These are phyloP conservation scores for Hirtodrosophila histrioides DNA, from an alignment of 2,888 invertebrate genomes.

Conservation along the genomic window DNA sequence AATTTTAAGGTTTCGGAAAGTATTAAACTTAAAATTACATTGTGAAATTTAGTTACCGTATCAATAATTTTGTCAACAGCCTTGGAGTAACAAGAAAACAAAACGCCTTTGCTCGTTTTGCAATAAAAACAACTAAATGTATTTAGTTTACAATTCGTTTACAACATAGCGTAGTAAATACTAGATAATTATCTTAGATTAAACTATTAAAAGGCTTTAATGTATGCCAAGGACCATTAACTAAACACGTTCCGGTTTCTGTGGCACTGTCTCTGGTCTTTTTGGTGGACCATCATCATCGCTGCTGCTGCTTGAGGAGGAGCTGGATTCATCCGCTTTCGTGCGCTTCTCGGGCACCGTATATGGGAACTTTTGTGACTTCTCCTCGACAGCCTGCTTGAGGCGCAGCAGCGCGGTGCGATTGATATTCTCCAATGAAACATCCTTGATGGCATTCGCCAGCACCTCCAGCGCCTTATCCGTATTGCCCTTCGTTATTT, in stretches of 20 bases:
- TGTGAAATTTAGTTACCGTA: too few relatives aligned
- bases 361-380: slow-evolving; percentile 87
- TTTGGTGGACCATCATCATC: slow-evolving; percentile 81
- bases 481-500: slow-evolving; percentile 84
- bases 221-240: too few relatives aligned
- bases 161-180: too few relatives aligned
- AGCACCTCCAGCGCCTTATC: slow-evolving; percentile 85
- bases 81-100: too few relatives aligned
- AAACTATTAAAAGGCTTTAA: slow-evolving; percentile 24
- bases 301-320: slow-evolving; percentile 74
- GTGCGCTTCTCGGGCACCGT: slow-evolving; percentile 85
- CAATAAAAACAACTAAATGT: too few relatives aligned
- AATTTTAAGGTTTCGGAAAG: too few relatives aligned
- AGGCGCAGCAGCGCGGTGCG: slow-evolving; percentile 86
- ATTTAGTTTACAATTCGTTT: too few relatives aligned
- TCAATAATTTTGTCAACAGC: too few relatives aligned
- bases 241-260: slow-evolving; percentile 58
- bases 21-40: too few relatives aligned
- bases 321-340: slow-evolving; percentile 69
- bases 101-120: too few relatives aligned
- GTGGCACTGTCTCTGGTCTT: slow-evolving; percentile 77
- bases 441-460: slow-evolving; percentile 85
- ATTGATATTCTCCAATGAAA: slow-evolving; percentile 87
- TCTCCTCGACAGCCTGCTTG: slow-evolving; percentile 85
- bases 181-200: slow-evolving; percentile 12